Evolutionary conservation across 2,797 vertebrate species (phyloP).

Genomic region (Lemur catta): DNA sequence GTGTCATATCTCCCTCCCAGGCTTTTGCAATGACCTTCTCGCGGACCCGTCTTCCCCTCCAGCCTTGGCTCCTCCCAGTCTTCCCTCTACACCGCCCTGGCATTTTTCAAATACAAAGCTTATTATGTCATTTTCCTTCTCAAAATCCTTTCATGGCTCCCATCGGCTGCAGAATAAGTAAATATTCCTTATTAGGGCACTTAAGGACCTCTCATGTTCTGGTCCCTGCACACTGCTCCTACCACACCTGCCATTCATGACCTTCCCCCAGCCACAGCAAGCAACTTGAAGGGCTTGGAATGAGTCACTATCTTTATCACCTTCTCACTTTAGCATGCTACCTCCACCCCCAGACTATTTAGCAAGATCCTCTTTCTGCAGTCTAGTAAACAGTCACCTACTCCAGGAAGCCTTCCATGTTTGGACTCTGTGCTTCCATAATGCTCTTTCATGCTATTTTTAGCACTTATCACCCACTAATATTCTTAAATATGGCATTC

Average conservation of each 20-base stretch:
- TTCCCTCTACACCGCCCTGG: neutral
- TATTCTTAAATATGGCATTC: neutral
- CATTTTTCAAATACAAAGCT: neutral
- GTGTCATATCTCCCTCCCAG: too few relatives aligned
- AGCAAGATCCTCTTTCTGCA: neutral
- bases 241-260: neutral
- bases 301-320: neutral
- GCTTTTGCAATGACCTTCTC: neutral
- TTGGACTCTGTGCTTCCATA: neutral
- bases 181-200: neutral
- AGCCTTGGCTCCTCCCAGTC: neutral
- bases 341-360: neutral
- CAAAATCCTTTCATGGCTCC: neutral
- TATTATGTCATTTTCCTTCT: neutral
- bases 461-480: neutral
- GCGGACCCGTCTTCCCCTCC: neutral
- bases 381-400: neutral
- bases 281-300: neutral
- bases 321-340: neutral
- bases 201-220: neutral
- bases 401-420: neutral
- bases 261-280: neutral
- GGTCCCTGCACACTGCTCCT: neutral
- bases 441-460: neutral
- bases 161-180: neutral